These are phyloP conservation scores for Drosophila pectinifera DNA, from an alignment of 1,140 invertebrate genomes.

Conservation along the genomic window DNA sequence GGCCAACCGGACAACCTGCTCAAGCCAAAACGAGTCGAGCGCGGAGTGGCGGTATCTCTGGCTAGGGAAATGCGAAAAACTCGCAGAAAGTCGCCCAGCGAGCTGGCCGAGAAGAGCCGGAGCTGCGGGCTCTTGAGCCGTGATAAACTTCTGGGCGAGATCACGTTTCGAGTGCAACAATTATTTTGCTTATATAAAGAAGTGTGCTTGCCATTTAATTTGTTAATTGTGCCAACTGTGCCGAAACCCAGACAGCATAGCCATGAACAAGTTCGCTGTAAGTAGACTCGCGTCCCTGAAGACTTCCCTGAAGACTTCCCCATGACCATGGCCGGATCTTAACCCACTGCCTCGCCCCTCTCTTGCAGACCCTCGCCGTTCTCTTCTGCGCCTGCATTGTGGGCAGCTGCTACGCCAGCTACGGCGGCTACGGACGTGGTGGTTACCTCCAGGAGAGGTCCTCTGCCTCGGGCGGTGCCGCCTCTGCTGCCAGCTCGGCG, in stretches of 20 bases:
- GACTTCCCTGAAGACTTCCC: constrained; percentile 31
- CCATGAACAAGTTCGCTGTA: constrained; percentile 80
- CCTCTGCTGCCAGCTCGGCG: constrained; percentile 55
- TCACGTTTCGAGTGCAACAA: constrained; percentile 77
- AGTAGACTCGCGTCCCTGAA: constrained; percentile 46
- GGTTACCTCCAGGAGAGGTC: constrained; percentile 44
- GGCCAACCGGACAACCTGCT: constrained; percentile 18
- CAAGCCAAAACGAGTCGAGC: constrained; percentile 14
- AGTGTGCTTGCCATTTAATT: constrained; percentile 76
- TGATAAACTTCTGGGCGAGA: constrained; percentile 75
- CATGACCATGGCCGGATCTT: background rate
- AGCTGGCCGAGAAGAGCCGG: constrained; percentile 41
- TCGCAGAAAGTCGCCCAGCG: constrained; percentile 30
- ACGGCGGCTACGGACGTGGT: constrained; percentile 24
- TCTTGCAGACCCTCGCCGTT: constrained; percentile 56
- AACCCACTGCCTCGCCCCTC: constrained; percentile 7
- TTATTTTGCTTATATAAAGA: constrained; percentile 81
- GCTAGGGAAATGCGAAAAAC: constrained; percentile 35
- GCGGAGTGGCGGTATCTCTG: constrained; percentile 27
- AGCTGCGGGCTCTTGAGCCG: constrained; percentile 40
- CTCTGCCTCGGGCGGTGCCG: constrained; percentile 10
- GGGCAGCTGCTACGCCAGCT: constrained; percentile 50
- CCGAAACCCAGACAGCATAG: constrained; percentile 59
- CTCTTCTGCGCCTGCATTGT: constrained; percentile 65
- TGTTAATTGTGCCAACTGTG: constrained; percentile 82